Conservation (phyloP, 1,140 invertebrate genomes). For the Hyles euphorbiae region DNA sequence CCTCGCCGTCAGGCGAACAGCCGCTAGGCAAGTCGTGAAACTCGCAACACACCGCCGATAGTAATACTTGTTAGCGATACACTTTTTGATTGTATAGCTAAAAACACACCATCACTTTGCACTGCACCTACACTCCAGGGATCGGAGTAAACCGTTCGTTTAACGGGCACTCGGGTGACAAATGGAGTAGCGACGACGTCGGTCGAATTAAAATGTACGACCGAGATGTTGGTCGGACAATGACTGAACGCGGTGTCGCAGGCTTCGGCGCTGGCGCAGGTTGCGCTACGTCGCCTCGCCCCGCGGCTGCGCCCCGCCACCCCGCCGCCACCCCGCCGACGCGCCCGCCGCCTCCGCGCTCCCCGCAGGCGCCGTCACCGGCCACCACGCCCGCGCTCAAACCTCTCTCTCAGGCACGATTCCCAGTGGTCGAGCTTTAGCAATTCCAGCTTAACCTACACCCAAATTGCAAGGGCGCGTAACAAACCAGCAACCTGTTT, state of each 20-base stretch:
- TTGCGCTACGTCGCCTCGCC: slow-evolving; percentile 39
- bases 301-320: slow-evolving; percentile 12
- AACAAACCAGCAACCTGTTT: slow-evolving; percentile 26
- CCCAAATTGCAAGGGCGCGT: slow-evolving; percentile 46
- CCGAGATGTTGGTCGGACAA: slow-evolving; percentile 58
- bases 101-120: slow-evolving; percentile 68
- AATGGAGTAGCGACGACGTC: slow-evolving; percentile 54
- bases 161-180: slow-evolving; percentile 56
- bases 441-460: slow-evolving; percentile 45
- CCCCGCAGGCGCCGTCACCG: slow-evolving; percentile 5
- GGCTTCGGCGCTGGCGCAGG: slow-evolving; percentile 40
- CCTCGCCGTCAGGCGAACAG: slow-evolving; percentile 65
- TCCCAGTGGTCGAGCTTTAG: slow-evolving; percentile 53
- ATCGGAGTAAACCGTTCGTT: slow-evolving; percentile 46
- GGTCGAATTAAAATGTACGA: slow-evolving; percentile 47
- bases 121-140: slow-evolving; percentile 63
- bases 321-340: slow-evolving; percentile 15
- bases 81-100: slow-evolving; percentile 63
- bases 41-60: slow-evolving; percentile 43
- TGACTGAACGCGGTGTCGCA: slow-evolving; percentile 47
- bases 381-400: slow-evolving; percentile 16
- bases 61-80: slow-evolving; percentile 68
- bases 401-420: slow-evolving; percentile 32
- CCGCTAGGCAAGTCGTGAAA: slow-evolving; percentile 55
- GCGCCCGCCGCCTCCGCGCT: slow-evolving; percentile 22